Evolutionary conservation across 2,888 invertebrate genomes (phyloP).

Genomic region (Callimorpha dominula): DNA sequence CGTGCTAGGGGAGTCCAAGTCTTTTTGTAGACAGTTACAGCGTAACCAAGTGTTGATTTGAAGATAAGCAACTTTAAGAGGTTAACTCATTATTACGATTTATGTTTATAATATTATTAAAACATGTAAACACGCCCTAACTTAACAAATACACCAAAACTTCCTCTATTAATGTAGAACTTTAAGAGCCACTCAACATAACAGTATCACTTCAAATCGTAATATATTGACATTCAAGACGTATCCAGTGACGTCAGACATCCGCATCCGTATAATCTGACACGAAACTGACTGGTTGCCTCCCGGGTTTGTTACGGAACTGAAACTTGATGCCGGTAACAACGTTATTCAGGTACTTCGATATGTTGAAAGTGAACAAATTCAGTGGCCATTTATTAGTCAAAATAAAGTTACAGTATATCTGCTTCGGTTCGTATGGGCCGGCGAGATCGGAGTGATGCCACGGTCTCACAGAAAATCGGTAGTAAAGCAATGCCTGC

Average conservation of each 20-base stretch:
- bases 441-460: too few relatives aligned
- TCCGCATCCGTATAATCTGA: slow-evolving; percentile 31
- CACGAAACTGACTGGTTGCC: slow-evolving; percentile 38
- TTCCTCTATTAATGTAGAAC: background rate
- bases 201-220: slow-evolving; percentile 17
- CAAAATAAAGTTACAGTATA: background rate
- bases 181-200: slow-evolving; percentile 1
- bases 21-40: too few relatives aligned
- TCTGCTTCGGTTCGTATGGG: too few relatives aligned
- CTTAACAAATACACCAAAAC: background rate
- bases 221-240: slow-evolving; percentile 9
- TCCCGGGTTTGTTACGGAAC: slow-evolving; percentile 22
- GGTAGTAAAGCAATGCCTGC: too few relatives aligned
- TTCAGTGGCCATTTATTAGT: slow-evolving; percentile 1
- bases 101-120: too few relatives aligned
- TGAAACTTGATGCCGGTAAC: slow-evolving; percentile 19
- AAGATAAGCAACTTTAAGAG: too few relatives aligned
- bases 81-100: background rate
- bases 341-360: background rate
- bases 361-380: background rate
- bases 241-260: slow-evolving; percentile 16
- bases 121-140: background rate
- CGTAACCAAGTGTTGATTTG: too few relatives aligned
- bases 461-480: too few relatives aligned
- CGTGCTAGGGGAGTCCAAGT: too few relatives aligned